These are phyloP conservation scores for Drosophila rhopaloa DNA, from an alignment of 1,140 invertebrate genomes.

Conservation along the genomic window DNA sequence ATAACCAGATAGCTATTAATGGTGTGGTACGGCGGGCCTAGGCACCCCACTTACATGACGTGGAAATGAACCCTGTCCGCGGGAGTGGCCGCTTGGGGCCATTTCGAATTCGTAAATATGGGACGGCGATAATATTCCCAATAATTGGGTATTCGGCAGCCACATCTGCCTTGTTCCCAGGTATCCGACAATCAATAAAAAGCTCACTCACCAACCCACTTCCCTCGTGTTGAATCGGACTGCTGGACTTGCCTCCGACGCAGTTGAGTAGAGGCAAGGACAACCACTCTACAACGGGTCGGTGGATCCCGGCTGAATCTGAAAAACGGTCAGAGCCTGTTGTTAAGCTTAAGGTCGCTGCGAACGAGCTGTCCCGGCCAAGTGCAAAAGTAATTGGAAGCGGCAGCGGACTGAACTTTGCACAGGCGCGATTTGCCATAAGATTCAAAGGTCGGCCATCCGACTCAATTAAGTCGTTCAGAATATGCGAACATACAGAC, in stretches of 20 bases:
- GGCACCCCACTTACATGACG: background rate
- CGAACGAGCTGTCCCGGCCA: conserved; percentile 3
- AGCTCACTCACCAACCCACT: background rate
- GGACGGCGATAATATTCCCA: conserved; percentile 18
- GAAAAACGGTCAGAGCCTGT: conserved; percentile 9
- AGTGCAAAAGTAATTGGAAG: conserved; percentile 37
- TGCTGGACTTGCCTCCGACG: background rate
- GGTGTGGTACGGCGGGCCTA: background rate
- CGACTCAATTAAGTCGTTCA: conserved; percentile 36
- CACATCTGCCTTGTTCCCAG: conserved; percentile 53
- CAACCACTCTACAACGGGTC: conserved; percentile 23
- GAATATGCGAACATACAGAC: conserved; percentile 13
- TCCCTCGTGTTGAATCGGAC: background rate
- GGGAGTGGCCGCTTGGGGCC: conserved; percentile 2
- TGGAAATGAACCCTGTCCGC: background rate
- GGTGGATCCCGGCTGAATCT: conserved; percentile 12
- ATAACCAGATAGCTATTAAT: conserved; percentile 1
- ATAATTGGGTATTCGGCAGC: conserved; percentile 9
- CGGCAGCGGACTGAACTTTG: conserved; percentile 42
- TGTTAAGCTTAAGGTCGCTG: conserved; percentile 2
- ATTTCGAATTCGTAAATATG: conserved; percentile 28
- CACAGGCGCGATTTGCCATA: conserved; percentile 10
- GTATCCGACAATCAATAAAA: conserved; percentile 34
- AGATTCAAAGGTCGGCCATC: conserved; percentile 43
- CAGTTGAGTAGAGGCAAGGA: conserved; percentile 12